Conservation (phyloP, 2,888 invertebrate genomes). For the Troides aeacus region DNA sequence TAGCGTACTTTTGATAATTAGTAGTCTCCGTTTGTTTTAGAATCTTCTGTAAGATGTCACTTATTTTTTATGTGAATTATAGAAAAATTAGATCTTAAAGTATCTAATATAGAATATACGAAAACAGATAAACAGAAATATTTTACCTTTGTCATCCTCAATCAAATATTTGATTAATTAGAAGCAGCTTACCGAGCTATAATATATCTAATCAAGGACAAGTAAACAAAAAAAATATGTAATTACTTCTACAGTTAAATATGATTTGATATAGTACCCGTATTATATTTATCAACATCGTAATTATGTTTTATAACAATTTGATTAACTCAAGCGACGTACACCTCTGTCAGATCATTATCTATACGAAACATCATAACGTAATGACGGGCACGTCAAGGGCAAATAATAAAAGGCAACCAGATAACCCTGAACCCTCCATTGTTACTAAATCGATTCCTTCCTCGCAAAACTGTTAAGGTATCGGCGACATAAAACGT, state of each 20-base stretch:
- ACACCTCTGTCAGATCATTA: constrained; percentile 19
- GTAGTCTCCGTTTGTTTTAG: no score
- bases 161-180: no score
- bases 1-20: no score
- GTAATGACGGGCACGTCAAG: constrained; percentile 22
- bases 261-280: background rate
- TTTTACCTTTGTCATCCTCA: no score
- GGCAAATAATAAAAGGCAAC: constrained; percentile 23
- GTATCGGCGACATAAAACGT: constrained; percentile 46
- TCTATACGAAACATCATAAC: constrained; percentile 27
- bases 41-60: no score
- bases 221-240: no score
- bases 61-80: no score
- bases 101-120: no score
- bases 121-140: no score
- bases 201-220: no score
- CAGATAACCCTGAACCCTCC: constrained; percentile 17
- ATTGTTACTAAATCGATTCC: constrained; percentile 19
- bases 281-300: constrained; percentile 9
- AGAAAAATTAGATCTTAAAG: no score
- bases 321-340: constrained; percentile 13
- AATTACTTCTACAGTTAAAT: background rate
- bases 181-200: no score
- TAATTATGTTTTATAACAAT: constrained; percentile 8
- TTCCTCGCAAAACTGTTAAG: constrained; percentile 17